phyloP scores from a whole-genome alignment of 2,113 vertebrate species.

The Pontoporia blainvillei region DNA sequence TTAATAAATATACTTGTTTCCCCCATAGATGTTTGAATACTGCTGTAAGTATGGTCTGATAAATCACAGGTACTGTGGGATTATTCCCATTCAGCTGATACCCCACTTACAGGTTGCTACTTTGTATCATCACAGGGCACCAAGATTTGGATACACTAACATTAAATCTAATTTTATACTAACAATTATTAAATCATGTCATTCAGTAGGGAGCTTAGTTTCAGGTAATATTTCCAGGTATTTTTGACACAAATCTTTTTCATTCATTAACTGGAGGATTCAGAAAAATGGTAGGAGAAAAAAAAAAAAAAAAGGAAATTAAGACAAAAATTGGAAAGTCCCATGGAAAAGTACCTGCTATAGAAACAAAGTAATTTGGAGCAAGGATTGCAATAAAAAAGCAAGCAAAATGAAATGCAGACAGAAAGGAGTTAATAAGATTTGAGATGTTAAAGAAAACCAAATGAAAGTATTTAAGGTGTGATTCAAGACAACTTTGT shows the following conservation, averaged over 20 bases:
- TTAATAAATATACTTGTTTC: neutral
- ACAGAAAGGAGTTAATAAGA: neutral
- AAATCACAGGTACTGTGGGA: neutral
- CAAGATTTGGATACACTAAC: neutral
- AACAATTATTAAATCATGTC: neutral
- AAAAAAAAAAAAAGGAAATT: neutral
- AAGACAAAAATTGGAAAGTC: neutral
- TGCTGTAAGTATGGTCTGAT: neutral
- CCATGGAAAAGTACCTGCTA: too few relatives aligned
- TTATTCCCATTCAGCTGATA: neutral
- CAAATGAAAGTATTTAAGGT: neutral
- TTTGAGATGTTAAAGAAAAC: neutral
- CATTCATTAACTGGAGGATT: neutral
- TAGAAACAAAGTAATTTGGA: neutral
- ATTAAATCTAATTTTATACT: neutral
- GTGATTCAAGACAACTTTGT: neutral
- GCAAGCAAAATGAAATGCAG: neutral
- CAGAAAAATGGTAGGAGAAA: neutral
- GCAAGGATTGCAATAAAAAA: neutral
- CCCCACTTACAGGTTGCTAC: neutral
- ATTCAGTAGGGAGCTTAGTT: neutral
- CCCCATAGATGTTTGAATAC: neutral
- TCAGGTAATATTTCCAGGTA: neutral
- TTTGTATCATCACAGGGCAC: neutral
- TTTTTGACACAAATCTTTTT: neutral